phyloP scores from a whole-genome alignment of 2,888 invertebrate species.

The Epinotia demarniana region DNA sequence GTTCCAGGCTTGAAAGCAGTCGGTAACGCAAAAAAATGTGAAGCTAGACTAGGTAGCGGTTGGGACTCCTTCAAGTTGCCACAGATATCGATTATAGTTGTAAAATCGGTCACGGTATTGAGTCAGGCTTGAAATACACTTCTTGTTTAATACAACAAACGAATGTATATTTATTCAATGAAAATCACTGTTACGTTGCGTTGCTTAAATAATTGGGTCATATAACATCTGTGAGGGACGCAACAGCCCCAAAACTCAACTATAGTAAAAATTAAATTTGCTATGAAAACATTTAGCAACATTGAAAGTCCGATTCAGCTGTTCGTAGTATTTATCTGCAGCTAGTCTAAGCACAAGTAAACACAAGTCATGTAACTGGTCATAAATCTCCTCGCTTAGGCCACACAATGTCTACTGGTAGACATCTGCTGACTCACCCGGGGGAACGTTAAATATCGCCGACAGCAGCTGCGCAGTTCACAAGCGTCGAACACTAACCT shows the following conservation, averaged over 20 bases:
- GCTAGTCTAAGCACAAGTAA: constrained; percentile 18
- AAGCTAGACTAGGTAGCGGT: too few species aligned
- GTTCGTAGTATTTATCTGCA: constrained; percentile 15
- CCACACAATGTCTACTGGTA: constrained; percentile 54
- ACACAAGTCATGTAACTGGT: constrained; percentile 22
- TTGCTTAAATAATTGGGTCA: background rate
- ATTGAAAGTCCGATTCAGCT: background rate
- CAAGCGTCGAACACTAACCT: background rate
- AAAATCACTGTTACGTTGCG: background rate
- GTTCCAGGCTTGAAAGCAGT: too few species aligned
- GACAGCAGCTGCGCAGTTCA: constrained; percentile 35
- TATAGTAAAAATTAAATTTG: background rate
- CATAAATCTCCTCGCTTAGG: constrained; percentile 32
- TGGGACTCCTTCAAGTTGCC: too few species aligned
- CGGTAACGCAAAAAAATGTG: too few species aligned
- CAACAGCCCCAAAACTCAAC: background rate
- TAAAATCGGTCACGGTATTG: too few species aligned
- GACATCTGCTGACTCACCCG: constrained; percentile 61
- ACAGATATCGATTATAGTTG: too few species aligned
- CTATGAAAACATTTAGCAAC: background rate
- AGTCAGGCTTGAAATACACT: too few species aligned
- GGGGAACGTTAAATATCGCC: constrained; percentile 61
- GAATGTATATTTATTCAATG: background rate
- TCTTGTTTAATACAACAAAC: too few species aligned
- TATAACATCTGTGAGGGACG: background rate